phyloP scores from a whole-genome alignment of 2,888 invertebrate species.

The Eulithis testata region DNA sequence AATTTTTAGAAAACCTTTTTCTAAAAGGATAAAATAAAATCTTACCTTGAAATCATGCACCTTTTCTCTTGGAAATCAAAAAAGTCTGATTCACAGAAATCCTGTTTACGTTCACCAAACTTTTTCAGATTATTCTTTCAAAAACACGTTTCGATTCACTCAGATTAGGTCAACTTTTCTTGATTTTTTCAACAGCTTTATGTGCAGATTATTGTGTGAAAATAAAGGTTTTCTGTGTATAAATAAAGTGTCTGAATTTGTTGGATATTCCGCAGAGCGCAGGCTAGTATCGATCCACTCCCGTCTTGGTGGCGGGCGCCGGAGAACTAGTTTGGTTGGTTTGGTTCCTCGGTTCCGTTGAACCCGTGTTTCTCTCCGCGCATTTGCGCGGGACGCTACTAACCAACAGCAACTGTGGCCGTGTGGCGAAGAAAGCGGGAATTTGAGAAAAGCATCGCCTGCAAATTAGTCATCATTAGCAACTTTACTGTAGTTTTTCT shows the following conservation, averaged over 20 bases:
- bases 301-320: conserved; percentile 42
- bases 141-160: conserved; percentile 22
- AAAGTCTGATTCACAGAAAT: conserved; percentile 18
- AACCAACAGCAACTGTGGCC: neutral
- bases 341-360: conserved; percentile 33
- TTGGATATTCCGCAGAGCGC: conserved; percentile 18
- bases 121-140: conserved; percentile 12
- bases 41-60: conserved; percentile 25
- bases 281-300: conserved; percentile 38
- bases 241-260: conserved; percentile 1
- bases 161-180: conserved; percentile 1
- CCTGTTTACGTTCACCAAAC: conserved; percentile 27
- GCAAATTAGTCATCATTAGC: too few relatives aligned
- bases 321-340: conserved; percentile 48
- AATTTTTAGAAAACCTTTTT: neutral
- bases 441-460: neutral
- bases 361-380: conserved; percentile 23
- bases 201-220: neutral
- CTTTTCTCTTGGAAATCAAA: conserved; percentile 10
- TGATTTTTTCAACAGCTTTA: neutral
- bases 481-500: too few relatives aligned
- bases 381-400: conserved; percentile 30
- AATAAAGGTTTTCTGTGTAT: conserved; percentile 6
- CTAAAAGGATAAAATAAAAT: neutral
- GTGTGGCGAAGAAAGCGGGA: conserved; percentile 10